phyloP scores from a whole-genome alignment of 2,113 vertebrate genomes.

The Conger conger region DNA sequence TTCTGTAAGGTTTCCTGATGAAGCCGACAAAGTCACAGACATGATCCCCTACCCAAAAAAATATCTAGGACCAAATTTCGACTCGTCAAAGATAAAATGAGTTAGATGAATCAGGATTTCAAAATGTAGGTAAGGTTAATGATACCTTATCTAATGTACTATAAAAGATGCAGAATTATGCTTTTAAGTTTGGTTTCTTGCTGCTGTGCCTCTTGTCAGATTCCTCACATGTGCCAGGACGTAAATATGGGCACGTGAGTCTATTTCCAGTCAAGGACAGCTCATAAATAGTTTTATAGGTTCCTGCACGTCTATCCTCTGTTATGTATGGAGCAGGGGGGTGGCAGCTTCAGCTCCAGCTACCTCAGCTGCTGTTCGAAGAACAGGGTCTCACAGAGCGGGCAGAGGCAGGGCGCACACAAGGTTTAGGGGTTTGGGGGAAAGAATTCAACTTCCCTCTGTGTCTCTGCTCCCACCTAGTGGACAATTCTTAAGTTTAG shows the following conservation, averaged over 20 bases:
- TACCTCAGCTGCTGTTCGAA: neutral
- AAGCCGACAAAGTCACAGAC: neutral
- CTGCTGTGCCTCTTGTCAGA: neutral
- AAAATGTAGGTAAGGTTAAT: neutral
- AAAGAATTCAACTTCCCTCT: neutral
- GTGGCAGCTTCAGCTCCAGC: neutral
- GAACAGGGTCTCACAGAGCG: no score
- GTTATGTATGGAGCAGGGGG: neutral
- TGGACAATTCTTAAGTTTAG: neutral
- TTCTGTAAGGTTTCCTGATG: neutral
- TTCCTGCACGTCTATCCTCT: neutral
- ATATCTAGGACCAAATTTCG: neutral
- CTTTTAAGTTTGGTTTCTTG: neutral
- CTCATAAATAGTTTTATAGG: neutral
- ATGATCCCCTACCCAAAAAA: neutral
- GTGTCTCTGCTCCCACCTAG: neutral
- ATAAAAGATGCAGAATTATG: neutral
- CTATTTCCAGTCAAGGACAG: neutral
- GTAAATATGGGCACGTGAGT: neutral
- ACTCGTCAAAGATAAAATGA: neutral
- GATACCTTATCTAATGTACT: neutral
- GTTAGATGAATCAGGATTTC: neutral
- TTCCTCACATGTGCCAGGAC: neutral
- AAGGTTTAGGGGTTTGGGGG: neutral
- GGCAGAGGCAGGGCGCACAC: neutral